Evolutionary conservation across 2,888 invertebrate species (phyloP), one percentile per base, ranked within the genome.

Genomic region (Megamerina dolium): DNA sequence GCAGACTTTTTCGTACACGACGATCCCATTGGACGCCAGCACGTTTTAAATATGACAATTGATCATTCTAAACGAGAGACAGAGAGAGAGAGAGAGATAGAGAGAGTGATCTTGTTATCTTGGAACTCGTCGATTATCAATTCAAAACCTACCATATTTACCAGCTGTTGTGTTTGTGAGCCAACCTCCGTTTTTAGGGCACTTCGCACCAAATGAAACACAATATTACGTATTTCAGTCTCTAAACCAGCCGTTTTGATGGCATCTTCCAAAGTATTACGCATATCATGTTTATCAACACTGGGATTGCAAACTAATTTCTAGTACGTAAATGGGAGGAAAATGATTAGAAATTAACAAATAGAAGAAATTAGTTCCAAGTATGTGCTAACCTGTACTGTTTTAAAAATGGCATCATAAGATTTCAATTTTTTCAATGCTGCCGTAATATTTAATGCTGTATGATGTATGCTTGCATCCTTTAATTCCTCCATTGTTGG

Each of bases 1-100:
- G 92, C 43, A 96, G 74, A 17, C 93, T 94, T 73, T 95, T 95
- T 58, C 92, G 85, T 40, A 96, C 91, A 49, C 94, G 77, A 56
- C 90, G 85, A 66, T 95, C 95, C 95, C 95, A 96, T 55, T 87
- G 85, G 19, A 84, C 79, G 61, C 93, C 92, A 13, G 89, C 84
- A 72, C 91, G 88, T 57, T 82, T 78, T 39, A 93, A 73, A 61
- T 88, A 92, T 16, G 80, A 79, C 39, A 87, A 63, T 0, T 83
- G 81, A 63, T 87, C 86, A 23, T 23, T 6, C n/a, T n/a, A n/a
- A n/a, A n/a, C n/a, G n/a, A n/a, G n/a, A n/a, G n/a, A n/a, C n/a
- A n/a, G n/a, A n/a, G n/a, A n/a, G n/a, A n/a, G n/a, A n/a, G n/a
- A n/a, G n/a, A n/a, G n/a, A n/a, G n/a, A n/a, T n/a, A n/a, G n/a